Evolutionary conservation across 2,888 invertebrate species (phyloP), one percentile per base, ranked within the genome.

Genomic region (Emmelina monodactyla): DNA sequence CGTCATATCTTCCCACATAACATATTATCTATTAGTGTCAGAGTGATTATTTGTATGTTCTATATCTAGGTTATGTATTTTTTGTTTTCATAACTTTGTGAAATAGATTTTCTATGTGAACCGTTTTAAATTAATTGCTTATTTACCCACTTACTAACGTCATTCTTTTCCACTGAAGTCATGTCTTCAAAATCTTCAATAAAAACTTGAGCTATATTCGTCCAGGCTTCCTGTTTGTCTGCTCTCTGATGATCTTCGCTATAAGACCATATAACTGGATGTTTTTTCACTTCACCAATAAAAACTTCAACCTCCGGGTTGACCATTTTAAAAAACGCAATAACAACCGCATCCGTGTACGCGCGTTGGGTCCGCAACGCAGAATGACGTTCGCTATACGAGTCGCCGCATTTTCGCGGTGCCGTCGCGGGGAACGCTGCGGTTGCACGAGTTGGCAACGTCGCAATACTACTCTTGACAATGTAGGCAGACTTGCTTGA

Each of bases 251-350:
- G 49, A 14, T 61, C 62, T 34, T 65, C 63, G 42, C 53, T 46
- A 31, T 57, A 37, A 40, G 70, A 57, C 73, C 73, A 75, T 42
- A 73, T 49, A 39, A 56, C 61, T 6, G 65, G 67, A 30, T 58
- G 51, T 35, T 64, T 70, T 49, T 62, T 53, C 45, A 75, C 60
- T 61, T 71, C 71, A 43, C 50, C 50, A 37, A 73, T 71, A 43
- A 75, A 72, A 34, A 45, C 42, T 40, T 71, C 70, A 0, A 61
- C 57, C 37, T 70, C 65, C n/a, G 65, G 44, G 19, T 55, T 50
- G 37, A 62, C 66, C 25, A 60, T 40, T 51, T 50, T 52, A 4
- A 11, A n/a, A 4, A 28, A 28, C 7, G 28, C n/a, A n/a, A n/a
- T n/a, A n/a, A n/a, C n/a, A n/a, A n/a, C n/a, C n/a, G n/a, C n/a